Evolutionary conservation across 2,888 invertebrate genomes (phyloP), one percentile per base, ranked within the genome.

Genomic region (Monochamus alternatus): DNA sequence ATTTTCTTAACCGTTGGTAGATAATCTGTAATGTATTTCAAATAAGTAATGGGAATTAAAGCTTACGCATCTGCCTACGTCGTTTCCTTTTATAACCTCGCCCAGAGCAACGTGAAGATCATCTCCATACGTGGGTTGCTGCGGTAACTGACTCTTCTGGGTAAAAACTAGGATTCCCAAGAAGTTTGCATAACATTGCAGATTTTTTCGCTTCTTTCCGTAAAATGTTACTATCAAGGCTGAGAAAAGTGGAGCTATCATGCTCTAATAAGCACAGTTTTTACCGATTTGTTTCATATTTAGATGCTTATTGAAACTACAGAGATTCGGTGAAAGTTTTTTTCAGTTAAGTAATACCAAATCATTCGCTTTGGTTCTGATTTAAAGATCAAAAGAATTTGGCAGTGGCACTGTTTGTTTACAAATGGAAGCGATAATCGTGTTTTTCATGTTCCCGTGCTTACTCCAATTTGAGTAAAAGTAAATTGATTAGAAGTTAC

Each of bases 91-190:
- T 44, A 22, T 64, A 31, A 47, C 22, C 30, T 38, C 52, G 66
- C 66, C 66, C 31, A 66, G 55, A 55, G 31, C 38, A 14, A 14
- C n/a, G 14, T 38, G 65, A 52, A 66, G 66, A 66, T 66, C 32
- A 38, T 66, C 66, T 31, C 10, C 9, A 22, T 22, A 51, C 31
- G 66, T 66, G 32, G 66, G 66, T 12, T 55, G 52, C 14, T n/a
- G 66, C 30, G 66, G 66, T 66, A 66, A 66, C 55, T 66, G 66
- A 66, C 65, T 51, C 30, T 66, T 47, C 30, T 5, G 9, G 31
- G 51, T 66, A 47, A 66, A 66, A 66, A 66, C 14, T 51, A 51
- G 38, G 7, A 38, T 38, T 38, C 51, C n/a, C 12, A 51, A 51
- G 51, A 51, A 51, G 51, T 14, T 55, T 55, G 14, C 14, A 55